Conservation (phyloP, 35 echinoderm and acorn worm genomes). For the Acanthaster planci region DNA sequence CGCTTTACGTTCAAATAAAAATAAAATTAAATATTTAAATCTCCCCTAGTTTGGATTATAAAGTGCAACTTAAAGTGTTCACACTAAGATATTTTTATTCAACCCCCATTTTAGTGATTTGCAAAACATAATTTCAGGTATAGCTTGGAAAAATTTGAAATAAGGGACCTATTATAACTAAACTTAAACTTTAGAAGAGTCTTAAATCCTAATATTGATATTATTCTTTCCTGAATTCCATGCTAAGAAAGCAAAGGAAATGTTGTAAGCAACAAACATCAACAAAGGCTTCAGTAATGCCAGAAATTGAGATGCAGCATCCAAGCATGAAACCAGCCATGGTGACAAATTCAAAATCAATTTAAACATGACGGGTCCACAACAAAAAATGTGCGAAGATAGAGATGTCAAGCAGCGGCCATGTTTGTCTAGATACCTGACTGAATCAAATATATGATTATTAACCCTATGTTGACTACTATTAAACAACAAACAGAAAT, state of each 20-base stretch:
- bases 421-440: constrained; percentile 25
- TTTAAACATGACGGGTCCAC: background rate
- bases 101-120: too few relatives aligned
- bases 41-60: too few relatives aligned
- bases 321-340: background rate
- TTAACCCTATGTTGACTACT: too few relatives aligned
- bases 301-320: background rate
- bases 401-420: background rate
- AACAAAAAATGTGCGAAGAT: background rate
- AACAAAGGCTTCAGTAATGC: background rate
- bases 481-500: too few relatives aligned
- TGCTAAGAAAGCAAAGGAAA: background rate
- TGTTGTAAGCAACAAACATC: background rate
- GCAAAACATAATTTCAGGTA: too few relatives aligned
- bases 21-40: background rate
- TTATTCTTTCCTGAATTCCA: too few relatives aligned
- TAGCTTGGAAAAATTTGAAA: too few relatives aligned
- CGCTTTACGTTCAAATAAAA: constrained; percentile 28
- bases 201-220: too few relatives aligned
- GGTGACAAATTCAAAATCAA: background rate
- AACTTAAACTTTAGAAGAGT: too few relatives aligned
- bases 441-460: background rate
- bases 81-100: too few relatives aligned
- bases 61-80: too few relatives aligned
- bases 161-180: too few relatives aligned